phyloP scores from a whole-genome alignment of 2,113 vertebrate genomes.

The Sander lucioperca region DNA sequence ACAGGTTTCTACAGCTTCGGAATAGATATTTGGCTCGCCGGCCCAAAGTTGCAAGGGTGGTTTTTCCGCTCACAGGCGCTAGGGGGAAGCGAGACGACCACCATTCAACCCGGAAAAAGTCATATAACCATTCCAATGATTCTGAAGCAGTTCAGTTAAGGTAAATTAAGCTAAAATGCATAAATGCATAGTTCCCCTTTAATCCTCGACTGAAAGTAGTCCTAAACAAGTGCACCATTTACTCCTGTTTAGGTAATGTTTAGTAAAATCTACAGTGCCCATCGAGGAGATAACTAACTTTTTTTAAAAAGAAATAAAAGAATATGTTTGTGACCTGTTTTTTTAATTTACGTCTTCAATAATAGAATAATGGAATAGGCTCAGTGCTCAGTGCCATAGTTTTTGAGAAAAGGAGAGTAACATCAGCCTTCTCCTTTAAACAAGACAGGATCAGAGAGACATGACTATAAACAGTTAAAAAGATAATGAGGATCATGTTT shows the following conservation, averaged over 20 bases:
- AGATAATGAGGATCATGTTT: background rate
- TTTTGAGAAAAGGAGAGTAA: background rate
- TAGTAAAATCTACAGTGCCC: background rate
- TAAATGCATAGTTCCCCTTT: too few species aligned
- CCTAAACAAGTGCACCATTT: background rate
- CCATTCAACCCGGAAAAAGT: too few species aligned
- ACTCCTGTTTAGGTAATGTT: background rate
- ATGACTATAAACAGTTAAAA: background rate
- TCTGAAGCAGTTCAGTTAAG: too few species aligned
- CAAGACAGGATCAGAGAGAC: background rate
- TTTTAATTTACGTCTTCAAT: background rate
- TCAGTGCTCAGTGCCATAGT: background rate
- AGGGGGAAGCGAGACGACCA: too few species aligned
- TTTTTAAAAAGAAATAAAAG: background rate
- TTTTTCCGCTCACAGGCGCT: too few species aligned
- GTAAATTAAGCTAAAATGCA: too few species aligned
- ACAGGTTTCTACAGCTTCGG: too few species aligned
- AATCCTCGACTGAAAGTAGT: background rate
- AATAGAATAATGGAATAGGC: background rate
- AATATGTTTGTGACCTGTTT: background rate
- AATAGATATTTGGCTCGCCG: too few species aligned
- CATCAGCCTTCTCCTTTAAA: background rate
- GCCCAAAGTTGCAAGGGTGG: too few species aligned
- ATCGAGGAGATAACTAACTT: background rate
- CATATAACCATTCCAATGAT: too few species aligned